phyloP scores from a whole-genome alignment of 2,797 vertebrate genomes.

The Saguinus oedipus region DNA sequence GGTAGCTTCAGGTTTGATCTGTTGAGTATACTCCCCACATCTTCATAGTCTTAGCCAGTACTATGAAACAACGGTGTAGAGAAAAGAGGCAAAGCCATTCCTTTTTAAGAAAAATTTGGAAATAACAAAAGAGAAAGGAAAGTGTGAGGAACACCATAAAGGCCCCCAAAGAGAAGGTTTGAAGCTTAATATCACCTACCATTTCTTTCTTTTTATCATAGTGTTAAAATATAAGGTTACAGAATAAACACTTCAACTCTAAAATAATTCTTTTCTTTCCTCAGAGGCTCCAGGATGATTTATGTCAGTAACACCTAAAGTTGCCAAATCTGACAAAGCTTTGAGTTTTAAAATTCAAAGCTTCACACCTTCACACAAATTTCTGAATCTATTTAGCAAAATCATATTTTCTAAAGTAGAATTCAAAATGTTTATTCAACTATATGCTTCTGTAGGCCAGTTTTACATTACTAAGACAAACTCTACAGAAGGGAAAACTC shows the following conservation, averaged over 20 bases:
- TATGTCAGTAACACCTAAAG: not conserved
- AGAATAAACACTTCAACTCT: not conserved
- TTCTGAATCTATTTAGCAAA: constrained; percentile 45
- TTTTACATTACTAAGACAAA: constrained; percentile 28
- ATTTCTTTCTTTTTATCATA: not conserved
- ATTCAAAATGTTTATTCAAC: constrained; percentile 17
- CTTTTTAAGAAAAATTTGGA: not conserved
- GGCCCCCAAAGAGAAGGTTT: not conserved
- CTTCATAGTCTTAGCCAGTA: not conserved
- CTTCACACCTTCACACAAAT: not conserved
- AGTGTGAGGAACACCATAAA: not conserved
- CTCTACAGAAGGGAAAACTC: not conserved
- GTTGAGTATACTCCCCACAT: not conserved
- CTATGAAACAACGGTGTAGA: not conserved
- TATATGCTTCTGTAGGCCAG: not conserved
- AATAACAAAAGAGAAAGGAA: not conserved
- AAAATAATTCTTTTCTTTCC: not conserved
- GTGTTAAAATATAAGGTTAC: not conserved
- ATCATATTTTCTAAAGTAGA: constrained; percentile 6
- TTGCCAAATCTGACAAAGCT: not conserved
- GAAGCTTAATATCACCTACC: not conserved
- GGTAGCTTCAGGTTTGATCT: not conserved
- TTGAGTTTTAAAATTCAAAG: constrained; percentile 31
- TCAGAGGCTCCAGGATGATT: not conserved
- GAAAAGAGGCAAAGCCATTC: not conserved